A percentile compares a stretch with the other conserved stretches of the same genome.
These are phyloP conservation scores for Tupaia tana DNA, from an alignment of 2,113 vertebrate genomes.

Conservation along the genomic window DNA sequence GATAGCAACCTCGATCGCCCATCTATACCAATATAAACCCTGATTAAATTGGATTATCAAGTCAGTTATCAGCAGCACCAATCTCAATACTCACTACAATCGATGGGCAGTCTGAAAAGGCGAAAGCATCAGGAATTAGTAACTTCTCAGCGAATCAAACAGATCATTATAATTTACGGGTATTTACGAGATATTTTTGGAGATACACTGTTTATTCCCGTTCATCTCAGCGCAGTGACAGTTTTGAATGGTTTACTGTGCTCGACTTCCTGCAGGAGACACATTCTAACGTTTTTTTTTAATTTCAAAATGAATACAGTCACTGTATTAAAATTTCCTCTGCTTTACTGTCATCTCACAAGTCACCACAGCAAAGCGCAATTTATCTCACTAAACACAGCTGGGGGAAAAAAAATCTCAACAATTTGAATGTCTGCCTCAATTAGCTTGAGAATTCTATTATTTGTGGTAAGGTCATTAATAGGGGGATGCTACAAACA, in stretches of 20 bases:
- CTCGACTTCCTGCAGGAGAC: conserved; percentile 9
- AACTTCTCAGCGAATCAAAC: conserved; percentile 61
- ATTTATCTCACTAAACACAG: conserved; percentile 47
- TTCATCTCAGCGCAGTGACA: conserved; percentile 29
- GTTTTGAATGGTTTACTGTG: neutral
- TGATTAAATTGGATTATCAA: conserved; percentile 24
- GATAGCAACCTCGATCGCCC: no score
- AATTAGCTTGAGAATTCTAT: conserved; percentile 54
- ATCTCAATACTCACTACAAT: neutral
- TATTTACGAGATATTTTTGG: conserved; percentile 59
- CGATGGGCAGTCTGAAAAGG: neutral
- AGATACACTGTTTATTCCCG: conserved; percentile 3
- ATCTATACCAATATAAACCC: neutral
- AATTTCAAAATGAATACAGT: conserved; percentile 27
- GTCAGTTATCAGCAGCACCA: neutral
- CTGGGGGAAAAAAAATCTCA: neutral
- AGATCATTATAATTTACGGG: conserved; percentile 63
- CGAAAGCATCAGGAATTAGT: neutral
- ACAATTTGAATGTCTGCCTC: neutral
- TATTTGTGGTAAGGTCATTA: conserved; percentile 49
- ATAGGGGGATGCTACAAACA: neutral
- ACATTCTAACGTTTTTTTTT: neutral
- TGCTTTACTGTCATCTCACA: neutral
- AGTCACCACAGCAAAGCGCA: neutral
- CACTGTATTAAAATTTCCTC: conserved; percentile 37